Percentiles rank a stretch among this genome's conserved stretches.
Evolutionary conservation across 2,888 invertebrate species (phyloP).

Genomic region (Oligia fasciuncula): DNA sequence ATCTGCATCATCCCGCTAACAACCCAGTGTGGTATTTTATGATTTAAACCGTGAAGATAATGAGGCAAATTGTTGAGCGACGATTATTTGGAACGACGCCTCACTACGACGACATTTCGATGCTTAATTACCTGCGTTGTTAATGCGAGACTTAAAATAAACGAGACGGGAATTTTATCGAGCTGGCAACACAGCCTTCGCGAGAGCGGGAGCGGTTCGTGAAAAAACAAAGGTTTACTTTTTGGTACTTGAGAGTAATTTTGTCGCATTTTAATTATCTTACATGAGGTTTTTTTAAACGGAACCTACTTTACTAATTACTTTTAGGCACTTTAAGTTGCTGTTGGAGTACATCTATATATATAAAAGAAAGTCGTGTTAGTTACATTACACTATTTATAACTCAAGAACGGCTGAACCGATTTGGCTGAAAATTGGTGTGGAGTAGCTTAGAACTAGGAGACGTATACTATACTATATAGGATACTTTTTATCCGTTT

Average conservation of each 20-base stretch:
- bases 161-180: constrained; percentile 80
- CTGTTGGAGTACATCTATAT: background rate
- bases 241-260: constrained; percentile 57
- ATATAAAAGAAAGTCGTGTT: no score
- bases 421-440: no score
- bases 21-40: constrained; percentile 57
- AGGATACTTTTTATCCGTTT: no score
- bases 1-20: constrained; percentile 12
- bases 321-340: constrained; percentile 1
- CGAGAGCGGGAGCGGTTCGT: constrained; percentile 47
- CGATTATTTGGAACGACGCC: constrained; percentile 83
- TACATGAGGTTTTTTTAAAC: constrained; percentile 35
- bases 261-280: constrained; percentile 61
- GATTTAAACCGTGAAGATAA: constrained; percentile 65
- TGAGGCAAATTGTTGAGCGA: constrained; percentile 68
- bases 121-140: constrained; percentile 85
- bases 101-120: constrained; percentile 81
- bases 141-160: constrained; percentile 83
- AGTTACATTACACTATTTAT: no score
- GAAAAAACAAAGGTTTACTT: constrained; percentile 62
- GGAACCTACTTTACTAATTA: constrained; percentile 15
- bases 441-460: no score
- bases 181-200: constrained; percentile 59
- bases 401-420: no score
- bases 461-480: no score